These are phyloP conservation scores for Psephotus haematonotus DNA, from an alignment of 2,113 vertebrate species.

Conservation along the genomic window DNA sequence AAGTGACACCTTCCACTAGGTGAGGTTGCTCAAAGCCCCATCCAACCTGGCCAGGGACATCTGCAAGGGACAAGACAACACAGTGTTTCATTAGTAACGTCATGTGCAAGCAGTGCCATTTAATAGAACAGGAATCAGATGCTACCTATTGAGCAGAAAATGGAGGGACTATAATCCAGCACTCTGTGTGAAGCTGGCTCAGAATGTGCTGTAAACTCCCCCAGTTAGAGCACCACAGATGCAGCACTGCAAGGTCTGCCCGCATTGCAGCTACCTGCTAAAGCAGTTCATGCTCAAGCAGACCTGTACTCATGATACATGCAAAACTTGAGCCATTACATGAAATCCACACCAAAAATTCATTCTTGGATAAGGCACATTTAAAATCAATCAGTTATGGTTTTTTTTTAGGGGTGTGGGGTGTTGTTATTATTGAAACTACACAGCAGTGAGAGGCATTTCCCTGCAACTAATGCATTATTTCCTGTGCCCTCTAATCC, in stretches of 20 bases:
- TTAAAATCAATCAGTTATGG: background rate
- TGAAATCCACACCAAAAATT: background rate
- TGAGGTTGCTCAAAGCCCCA: background rate
- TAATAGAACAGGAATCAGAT: background rate
- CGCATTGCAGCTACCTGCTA: background rate
- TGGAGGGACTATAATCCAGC: background rate
- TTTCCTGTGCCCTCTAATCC: background rate
- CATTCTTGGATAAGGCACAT: too few species aligned
- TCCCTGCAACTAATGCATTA: background rate
- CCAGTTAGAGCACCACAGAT: background rate
- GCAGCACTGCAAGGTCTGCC: background rate
- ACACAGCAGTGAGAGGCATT: background rate
- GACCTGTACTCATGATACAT: rapidly evolving
- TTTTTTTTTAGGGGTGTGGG: rapidly evolving
- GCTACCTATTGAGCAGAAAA: background rate
- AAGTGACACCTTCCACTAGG: background rate
- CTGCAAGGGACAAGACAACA: background rate
- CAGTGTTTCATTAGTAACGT: background rate
- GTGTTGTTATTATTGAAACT: background rate
- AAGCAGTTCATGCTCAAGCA: background rate
- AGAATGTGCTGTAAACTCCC: background rate
- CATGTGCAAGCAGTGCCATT: rapidly evolving
- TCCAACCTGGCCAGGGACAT: background rate
- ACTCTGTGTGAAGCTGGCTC: background rate
- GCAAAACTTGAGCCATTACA: background rate